Conservation (phyloP, 2,797 vertebrate genomes). For the Octomys mimax region DNA sequence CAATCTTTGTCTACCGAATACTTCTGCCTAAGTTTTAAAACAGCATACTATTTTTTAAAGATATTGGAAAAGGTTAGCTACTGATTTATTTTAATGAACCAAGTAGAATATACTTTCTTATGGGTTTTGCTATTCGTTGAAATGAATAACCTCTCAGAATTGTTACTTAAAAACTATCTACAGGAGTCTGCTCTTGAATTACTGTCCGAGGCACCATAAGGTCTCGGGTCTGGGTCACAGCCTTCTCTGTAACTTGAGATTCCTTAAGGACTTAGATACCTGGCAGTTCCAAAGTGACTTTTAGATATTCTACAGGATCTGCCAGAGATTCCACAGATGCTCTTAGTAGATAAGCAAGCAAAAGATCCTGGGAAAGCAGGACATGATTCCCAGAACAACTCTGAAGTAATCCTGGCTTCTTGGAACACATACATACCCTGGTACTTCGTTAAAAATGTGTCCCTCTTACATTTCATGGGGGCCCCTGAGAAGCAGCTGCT, state of each 20-base stretch:
- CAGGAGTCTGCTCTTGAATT: neutral
- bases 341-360: neutral
- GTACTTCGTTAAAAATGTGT: conserved; percentile 8
- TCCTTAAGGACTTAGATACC: neutral
- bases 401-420: neutral
- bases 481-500: conserved; percentile 18
- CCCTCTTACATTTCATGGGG: neutral
- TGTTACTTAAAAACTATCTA: conserved; percentile 20
- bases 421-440: neutral
- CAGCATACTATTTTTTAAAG: conserved; percentile 31
- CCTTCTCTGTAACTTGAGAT: neutral
- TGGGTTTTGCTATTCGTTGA: neutral
- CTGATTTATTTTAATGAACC: conserved; percentile 13
- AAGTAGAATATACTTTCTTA: neutral
- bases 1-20: conserved; percentile 23
- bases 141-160: conserved; percentile 1
- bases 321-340: neutral
- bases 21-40: conserved; percentile 26
- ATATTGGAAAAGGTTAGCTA: neutral
- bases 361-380: conserved; percentile 7
- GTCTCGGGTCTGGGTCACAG: neutral
- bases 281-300: neutral
- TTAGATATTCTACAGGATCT: neutral
- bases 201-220: too few relatives aligned
- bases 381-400: neutral